These are phyloP conservation scores for Stegophylla sp. DNA, from an alignment of 2,888 invertebrate genomes.

Conservation along the genomic window DNA sequence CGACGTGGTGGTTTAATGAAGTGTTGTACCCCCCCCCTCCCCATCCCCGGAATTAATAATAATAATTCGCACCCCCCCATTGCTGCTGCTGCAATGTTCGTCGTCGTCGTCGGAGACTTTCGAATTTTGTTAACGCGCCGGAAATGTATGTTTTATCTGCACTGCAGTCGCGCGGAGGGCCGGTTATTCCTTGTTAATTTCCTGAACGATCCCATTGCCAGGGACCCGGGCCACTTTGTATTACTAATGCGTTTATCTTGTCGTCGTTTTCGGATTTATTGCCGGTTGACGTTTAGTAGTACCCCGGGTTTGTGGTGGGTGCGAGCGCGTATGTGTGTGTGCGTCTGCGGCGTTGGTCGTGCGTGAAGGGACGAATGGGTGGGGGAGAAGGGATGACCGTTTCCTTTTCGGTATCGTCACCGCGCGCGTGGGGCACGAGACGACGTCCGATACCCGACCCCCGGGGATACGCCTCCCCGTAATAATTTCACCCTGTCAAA, in stretches of 20 bases:
- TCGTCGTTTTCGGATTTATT: constrained; percentile 57
- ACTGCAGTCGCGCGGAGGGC: constrained; percentile 19
- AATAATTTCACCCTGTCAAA: constrained; percentile 55
- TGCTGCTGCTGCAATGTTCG: no score
- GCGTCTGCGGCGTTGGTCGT: no score
- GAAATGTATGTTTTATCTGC: constrained; percentile 41
- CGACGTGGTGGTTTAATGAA: no score
- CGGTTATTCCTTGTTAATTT: constrained; percentile 54
- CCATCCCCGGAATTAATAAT: no score
- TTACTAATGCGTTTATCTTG: constrained; percentile 59
- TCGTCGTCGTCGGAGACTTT: not conserved
- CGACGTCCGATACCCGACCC: constrained; percentile 33
- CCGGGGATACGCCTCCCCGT: constrained; percentile 51
- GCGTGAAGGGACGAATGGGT: not conserved
- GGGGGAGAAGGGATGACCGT: not conserved
- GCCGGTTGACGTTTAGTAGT: constrained; percentile 56
- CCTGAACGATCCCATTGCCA: constrained; percentile 25
- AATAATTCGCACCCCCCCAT: no score
- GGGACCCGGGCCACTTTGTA: constrained; percentile 52
- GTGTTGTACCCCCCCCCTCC: no score
- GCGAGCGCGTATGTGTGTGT: no score
- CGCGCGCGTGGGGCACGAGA: not conserved
- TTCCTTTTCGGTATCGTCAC: constrained; percentile 14
- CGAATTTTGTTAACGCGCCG: constrained; percentile 12
- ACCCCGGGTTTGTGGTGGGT: not conserved